These are phyloP conservation scores for Tragelaphus scriptus DNA, from an alignment of 2,113 vertebrate species.

Conservation along the genomic window DNA sequence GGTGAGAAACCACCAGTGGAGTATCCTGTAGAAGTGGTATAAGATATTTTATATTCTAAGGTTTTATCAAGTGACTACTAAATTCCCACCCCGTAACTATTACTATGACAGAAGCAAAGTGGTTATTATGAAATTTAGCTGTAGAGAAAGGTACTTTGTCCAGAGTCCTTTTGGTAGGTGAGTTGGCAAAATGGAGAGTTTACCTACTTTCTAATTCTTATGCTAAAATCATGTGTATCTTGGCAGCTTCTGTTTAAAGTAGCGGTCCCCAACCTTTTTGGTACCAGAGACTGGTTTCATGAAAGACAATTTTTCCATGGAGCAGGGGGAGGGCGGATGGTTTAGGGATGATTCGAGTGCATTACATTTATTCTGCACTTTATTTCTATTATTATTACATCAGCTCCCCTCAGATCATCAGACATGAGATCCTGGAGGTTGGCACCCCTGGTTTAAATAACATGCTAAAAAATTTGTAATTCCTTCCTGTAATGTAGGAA, in stretches of 20 bases:
- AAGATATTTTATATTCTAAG: neutral
- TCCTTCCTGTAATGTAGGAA: slow-evolving; percentile 22
- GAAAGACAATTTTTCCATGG: neutral
- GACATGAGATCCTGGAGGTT: neutral
- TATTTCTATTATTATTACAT: neutral
- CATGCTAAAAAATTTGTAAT: neutral
- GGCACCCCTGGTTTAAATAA: neutral
- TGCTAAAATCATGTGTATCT: neutral
- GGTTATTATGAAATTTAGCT: neutral
- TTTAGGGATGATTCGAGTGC: neutral
- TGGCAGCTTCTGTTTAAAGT: neutral
- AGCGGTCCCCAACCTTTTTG: neutral
- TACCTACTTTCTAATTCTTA: neutral
- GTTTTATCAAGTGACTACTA: neutral
- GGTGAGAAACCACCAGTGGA: neutral
- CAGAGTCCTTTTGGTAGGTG: neutral
- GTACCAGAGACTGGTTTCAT: neutral
- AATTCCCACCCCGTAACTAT: neutral
- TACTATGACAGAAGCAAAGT: slow-evolving; percentile 1
- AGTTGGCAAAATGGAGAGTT: neutral
- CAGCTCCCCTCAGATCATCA: neutral
- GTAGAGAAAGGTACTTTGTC: neutral
- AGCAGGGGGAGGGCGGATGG: neutral
- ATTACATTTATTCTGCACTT: neutral
- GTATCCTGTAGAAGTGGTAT: neutral